phyloP scores from a whole-genome alignment of 2,113 vertebrate species.

The Hystrix cristata region DNA sequence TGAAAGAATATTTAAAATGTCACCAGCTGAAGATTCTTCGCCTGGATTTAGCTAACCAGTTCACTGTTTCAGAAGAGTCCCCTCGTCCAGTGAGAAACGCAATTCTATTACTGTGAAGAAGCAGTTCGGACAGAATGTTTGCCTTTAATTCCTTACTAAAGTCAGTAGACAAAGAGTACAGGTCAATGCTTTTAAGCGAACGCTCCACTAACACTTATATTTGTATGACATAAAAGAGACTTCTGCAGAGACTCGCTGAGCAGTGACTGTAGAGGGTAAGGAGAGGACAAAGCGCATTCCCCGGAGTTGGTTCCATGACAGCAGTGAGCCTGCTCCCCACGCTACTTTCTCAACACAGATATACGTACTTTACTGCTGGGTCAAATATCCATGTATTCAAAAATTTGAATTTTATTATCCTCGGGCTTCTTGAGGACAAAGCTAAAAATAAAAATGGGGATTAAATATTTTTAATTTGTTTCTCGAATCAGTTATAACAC shows the following conservation, averaged over 20 bases:
- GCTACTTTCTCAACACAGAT: neutral
- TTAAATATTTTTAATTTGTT: neutral
- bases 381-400: neutral
- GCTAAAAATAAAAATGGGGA: neutral
- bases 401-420: neutral
- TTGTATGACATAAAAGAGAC: neutral
- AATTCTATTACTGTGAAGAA: neutral
- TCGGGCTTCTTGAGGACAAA: neutral
- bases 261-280: neutral
- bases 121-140: neutral
- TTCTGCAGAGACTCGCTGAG: accelerated
- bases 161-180: neutral
- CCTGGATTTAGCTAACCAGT: neutral
- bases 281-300: neutral
- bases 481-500: neutral
- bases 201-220: neutral
- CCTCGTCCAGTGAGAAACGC: neutral
- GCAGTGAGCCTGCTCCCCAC: accelerated
- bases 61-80: neutral
- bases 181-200: neutral
- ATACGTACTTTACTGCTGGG: neutral
- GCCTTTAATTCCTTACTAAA: neutral
- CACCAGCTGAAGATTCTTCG: neutral
- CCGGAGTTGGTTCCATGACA: neutral
- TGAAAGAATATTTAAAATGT: neutral